Conservation (phyloP, 2,888 invertebrate genomes). For the Kryphioiulus occultus region DNA sequence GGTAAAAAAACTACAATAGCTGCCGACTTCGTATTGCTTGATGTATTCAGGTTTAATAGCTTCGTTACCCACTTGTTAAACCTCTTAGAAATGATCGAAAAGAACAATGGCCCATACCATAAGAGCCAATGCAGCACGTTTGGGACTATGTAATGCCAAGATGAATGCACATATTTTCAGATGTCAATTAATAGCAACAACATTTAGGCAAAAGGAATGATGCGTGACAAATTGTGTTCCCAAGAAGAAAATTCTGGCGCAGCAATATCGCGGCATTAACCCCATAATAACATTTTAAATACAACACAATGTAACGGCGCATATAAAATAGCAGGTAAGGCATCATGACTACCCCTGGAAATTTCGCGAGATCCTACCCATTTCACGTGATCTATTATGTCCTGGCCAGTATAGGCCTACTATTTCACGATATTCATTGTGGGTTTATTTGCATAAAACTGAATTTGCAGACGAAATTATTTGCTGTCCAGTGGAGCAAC, state of each 20-base stretch:
- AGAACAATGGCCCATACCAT: neutral
- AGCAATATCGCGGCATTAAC: neutral
- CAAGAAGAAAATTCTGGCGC: neutral
- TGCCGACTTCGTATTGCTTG: neutral
- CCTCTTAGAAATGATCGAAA: neutral
- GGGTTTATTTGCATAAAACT: neutral
- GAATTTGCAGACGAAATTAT: neutral
- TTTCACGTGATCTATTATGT: neutral
- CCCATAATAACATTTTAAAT: neutral
- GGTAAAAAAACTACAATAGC: neutral
- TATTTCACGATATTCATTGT: neutral
- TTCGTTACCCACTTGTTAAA: constrained; percentile 1
- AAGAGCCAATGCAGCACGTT: neutral
- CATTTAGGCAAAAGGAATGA: neutral
- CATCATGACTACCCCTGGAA: neutral
- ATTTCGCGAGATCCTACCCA: neutral
- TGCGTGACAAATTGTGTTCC: neutral
- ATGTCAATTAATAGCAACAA: constrained; percentile 17
- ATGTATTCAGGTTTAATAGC: neutral
- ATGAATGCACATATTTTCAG: neutral
- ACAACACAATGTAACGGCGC: neutral
- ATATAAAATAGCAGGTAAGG: neutral
- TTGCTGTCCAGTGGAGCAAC: neutral
- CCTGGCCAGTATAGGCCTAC: too few species aligned
- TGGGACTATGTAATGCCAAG: neutral